Evolutionary conservation across 2,888 invertebrate species (phyloP), one percentile per base, ranked within the genome.

Genomic region (Campaea margaritaria): DNA sequence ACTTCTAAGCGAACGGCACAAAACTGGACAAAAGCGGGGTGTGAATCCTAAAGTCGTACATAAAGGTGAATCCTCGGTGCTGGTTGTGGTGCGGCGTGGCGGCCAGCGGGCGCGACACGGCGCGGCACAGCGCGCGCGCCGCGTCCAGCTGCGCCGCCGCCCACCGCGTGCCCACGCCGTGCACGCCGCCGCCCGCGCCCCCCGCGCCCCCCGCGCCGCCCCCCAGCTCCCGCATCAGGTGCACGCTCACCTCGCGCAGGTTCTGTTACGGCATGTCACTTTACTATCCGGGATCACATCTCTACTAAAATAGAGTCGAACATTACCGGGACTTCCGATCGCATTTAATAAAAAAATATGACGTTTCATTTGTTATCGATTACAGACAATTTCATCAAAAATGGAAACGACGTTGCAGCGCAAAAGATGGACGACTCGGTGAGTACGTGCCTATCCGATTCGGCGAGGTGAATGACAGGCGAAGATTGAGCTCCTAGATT

Each of bases 211-310:
- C 73, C 94, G 93, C 95, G 21, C 65, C 53, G 68, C 95, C 94
- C 9, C 94, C 94, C 75, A 96, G 95, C 76, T 79, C 82, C 36
- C 86, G 96, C 74, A 97, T 93, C 67, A 97, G 89, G 87, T 97
- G 96, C 86, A 97, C 96, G 82, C 96, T 96, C 63, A 97, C 90
- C 79, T 97, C 97, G n/a, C 97, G 94, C 50, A 97, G 90, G 86
- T 97, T 97, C 96, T 96, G 47, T 53, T 38, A 52, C 21, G 14
- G 7, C 31, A 31, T 31, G 31, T 3, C 8, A 31, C 9, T 31
- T 31, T 31, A 31, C 31, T 31, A 31, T 31, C 31, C 10, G 31
- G 8, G 10, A 7, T 31, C 9, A 31, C 1, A 27, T 27, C 4
- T 5, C 7, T 2, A 27, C 27, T 27, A 27, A 27, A 27, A 27